Percentiles rank a stretch among this genome's conserved stretches.
These are phyloP conservation scores for Phalloptychus januarius DNA, from an alignment of 2,797 vertebrate genomes.

Conservation along the genomic window DNA sequence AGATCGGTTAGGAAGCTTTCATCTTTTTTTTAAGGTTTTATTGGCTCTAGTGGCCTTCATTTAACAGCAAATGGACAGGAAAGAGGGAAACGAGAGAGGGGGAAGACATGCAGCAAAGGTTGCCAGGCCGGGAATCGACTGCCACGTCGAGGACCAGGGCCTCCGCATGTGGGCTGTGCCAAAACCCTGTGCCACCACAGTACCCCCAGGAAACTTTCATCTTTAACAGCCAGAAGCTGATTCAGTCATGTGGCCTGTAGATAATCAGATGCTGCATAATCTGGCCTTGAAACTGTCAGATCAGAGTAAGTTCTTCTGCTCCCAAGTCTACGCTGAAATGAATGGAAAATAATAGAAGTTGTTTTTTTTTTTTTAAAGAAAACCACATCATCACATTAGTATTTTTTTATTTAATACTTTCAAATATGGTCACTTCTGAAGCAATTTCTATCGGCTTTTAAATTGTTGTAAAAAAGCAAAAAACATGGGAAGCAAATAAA, in stretches of 20 bases:
- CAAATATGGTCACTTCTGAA: neutral
- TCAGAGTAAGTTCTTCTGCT: constrained; percentile 46
- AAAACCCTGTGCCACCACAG: no score
- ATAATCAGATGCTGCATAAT: constrained; percentile 34
- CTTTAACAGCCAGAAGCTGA: constrained; percentile 6
- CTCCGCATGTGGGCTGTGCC: no score
- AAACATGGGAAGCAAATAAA: constrained; percentile 3
- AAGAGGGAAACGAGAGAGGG: no score
- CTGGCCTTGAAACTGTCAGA: constrained; percentile 34
- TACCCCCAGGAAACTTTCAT: no score
- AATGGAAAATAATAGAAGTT: constrained; percentile 12
- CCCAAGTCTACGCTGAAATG: constrained; percentile 24
- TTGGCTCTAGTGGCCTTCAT: no score
- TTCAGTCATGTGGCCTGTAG: constrained; percentile 6
- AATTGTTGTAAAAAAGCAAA: constrained; percentile 7
- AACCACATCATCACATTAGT: neutral
- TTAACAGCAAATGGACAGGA: no score
- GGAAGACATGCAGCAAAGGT: no score
- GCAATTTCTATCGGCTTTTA: constrained; percentile 1
- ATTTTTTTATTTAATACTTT: neutral
- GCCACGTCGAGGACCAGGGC: no score
- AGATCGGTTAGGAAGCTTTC: constrained; percentile 17
- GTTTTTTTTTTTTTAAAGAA: neutral
- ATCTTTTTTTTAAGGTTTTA: no score
- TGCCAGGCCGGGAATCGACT: no score